Evolutionary conservation across 1,140 invertebrate genomes (phyloP), one percentile per base, ranked within the genome.

Genomic region (Paraescarpia echinospica): DNA sequence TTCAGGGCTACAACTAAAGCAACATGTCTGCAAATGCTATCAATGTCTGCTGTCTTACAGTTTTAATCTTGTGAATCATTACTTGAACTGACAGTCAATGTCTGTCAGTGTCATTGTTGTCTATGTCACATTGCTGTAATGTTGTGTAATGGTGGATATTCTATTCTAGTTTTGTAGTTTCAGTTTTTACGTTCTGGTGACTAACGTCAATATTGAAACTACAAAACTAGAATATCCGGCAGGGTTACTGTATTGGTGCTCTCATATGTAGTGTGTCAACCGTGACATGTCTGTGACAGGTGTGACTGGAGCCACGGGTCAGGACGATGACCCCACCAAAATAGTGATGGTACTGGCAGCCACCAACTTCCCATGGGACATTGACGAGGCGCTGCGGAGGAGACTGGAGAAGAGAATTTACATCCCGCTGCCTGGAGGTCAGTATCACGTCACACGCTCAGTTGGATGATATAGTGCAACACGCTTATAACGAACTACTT

Each of bases 341-440:
- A 97, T 96, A 91, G 91, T 93, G 89, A 93, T 92, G 94, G 94
- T 99, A 35, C 96, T 99, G 94, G 99, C 99, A 14, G 99, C 99
- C 18, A 99, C 99, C 0, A 99, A 99, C 96, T 99, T 99, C 96
- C 99, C 99, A 2, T 99, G 99, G 99, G 99, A 99, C 95, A 98
- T 99, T 93, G 99, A 99, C 96, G 99, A 99, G 96, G 99, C 99
- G 35, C 96, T 99, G 33, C 97, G 99, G 89, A 97, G 99, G 92
- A 97, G 99, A 93, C 96, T 99, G 31, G 99, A 99, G 96, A 99
- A 99, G 96, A 97, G 99, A 94, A 99, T 99, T 95, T 99, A 99
- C 96, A 99, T 99, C 96, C 99, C 99, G n/a, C 96, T 99, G 94
- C 99, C 99, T 0, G 98, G 98, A 95, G 97, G 98, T 98, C 89